A percentile compares a stretch with the other conserved stretches of the same genome.
These are phyloP conservation scores for Ceriagrion tenellum DNA, from an alignment of 2,888 invertebrate genomes.

Conservation along the genomic window DNA sequence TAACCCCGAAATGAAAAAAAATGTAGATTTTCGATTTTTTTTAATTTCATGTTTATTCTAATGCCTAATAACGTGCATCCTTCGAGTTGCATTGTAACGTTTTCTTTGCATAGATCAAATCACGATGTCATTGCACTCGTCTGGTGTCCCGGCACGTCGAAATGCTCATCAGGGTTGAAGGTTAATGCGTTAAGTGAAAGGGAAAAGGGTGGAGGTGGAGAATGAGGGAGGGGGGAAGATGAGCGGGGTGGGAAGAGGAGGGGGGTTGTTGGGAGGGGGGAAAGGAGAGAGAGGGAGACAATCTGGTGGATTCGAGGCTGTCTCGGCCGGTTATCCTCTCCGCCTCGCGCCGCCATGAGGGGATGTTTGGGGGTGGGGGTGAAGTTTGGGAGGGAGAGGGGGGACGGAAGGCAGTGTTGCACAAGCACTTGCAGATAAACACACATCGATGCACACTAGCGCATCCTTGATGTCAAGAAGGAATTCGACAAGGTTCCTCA, in stretches of 20 bases:
- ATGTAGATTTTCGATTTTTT: background rate
- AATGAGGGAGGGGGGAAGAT: background rate
- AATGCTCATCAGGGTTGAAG: background rate
- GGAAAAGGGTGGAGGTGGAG: background rate
- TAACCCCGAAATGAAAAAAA: background rate
- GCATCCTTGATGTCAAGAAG: too few relatives aligned
- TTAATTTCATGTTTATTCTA: too few relatives aligned
- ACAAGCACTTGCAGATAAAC: background rate
- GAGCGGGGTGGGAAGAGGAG: background rate
- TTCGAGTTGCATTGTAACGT: too few relatives aligned
- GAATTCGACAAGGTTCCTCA: too few relatives aligned
- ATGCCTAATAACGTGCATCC: too few relatives aligned
- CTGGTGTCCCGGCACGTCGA: background rate
- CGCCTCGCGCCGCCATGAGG: background rate
- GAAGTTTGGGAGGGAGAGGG: background rate
- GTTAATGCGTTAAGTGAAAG: slow-evolving; percentile 11
- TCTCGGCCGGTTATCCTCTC: background rate
- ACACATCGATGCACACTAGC: background rate
- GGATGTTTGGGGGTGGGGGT: background rate
- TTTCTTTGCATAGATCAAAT: too few relatives aligned
- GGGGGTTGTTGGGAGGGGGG: background rate
- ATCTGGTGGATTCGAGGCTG: slow-evolving; percentile 18
- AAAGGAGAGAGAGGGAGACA: background rate
- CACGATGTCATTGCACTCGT: background rate
- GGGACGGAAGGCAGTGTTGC: too few relatives aligned